Conservation (phyloP, 1,140 invertebrate species). For the Cydia strobilella region DNA sequence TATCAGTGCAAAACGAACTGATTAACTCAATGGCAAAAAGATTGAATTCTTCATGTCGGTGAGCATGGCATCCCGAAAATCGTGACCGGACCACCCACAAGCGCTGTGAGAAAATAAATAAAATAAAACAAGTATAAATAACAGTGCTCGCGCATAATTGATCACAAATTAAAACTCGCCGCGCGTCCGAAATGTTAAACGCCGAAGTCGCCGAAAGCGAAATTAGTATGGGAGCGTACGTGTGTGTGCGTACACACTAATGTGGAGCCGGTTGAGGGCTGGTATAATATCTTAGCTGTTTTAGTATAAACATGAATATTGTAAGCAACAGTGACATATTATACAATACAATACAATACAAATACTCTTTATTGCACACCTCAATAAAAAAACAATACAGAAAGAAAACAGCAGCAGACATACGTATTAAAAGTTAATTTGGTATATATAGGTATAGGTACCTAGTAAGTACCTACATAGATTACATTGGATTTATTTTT, state of each 20-base stretch:
- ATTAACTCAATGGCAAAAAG: constrained; percentile 64
- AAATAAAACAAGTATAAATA: constrained; percentile 79
- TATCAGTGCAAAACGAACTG: constrained; percentile 4
- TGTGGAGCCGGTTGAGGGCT: constrained; percentile 36
- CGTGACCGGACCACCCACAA: constrained; percentile 76
- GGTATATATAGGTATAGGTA: too few species aligned
- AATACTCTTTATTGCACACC: too few species aligned
- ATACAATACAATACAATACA: too few species aligned
- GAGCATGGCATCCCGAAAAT: constrained; percentile 64
- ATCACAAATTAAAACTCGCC: constrained; percentile 79
- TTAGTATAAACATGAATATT: too few species aligned
- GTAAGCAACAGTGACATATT: too few species aligned
- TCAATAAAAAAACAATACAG: too few species aligned
- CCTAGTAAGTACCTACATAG: too few species aligned
- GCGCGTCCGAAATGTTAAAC: constrained; percentile 73
- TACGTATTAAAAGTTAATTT: too few species aligned
- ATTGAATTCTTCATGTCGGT: constrained; percentile 67
- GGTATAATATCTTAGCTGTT: not conserved
- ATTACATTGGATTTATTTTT: too few species aligned
- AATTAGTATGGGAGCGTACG: constrained; percentile 55
- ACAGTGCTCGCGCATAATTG: constrained; percentile 78
- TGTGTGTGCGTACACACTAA: constrained; percentile 45
- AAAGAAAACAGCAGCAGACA: too few species aligned
- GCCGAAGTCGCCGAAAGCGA: constrained; percentile 69
- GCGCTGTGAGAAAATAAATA: constrained; percentile 71